These are phyloP conservation scores for Drosophila greeni DNA, from an alignment of 2,888 invertebrate species.

Conservation along the genomic window DNA sequence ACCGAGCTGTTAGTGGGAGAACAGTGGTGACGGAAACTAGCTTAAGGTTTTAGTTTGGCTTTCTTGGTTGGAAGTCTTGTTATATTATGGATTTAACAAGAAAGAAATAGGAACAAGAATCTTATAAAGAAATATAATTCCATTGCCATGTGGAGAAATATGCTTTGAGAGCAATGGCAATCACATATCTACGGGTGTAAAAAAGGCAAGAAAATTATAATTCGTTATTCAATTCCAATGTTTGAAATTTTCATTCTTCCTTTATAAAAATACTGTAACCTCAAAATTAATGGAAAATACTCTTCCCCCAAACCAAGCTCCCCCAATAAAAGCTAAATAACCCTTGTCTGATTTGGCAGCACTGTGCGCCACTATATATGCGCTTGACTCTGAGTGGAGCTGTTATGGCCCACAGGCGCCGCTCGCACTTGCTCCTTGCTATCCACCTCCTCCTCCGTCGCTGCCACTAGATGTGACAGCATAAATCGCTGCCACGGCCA, in stretches of 20 bases:
- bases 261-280: too few relatives aligned
- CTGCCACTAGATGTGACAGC: constrained; percentile 54
- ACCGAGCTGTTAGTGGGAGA: neutral
- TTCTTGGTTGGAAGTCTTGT: neutral
- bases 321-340: constrained; percentile 7
- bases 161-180: too few relatives aligned
- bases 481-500: constrained; percentile 62
- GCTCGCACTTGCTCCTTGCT: constrained; percentile 37
- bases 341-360: constrained; percentile 10
- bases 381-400: constrained; percentile 27
- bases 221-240: too few relatives aligned
- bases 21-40: constrained; percentile 14
- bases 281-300: neutral
- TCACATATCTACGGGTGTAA: too few relatives aligned
- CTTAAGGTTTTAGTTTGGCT: neutral
- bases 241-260: too few relatives aligned
- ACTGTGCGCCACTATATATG: constrained; percentile 1
- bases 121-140: neutral
- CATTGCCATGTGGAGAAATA: too few relatives aligned
- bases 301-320: neutral
- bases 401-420: constrained; percentile 60
- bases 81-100: neutral
- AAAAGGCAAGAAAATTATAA: too few relatives aligned
- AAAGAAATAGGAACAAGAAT: neutral
- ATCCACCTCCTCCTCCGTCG: neutral